A percentile compares a stretch with the other conserved stretches of the same genome.
These are phyloP conservation scores for Odontesthes bonariensis DNA, from an alignment of 2,113 vertebrate species.

Conservation along the genomic window DNA sequence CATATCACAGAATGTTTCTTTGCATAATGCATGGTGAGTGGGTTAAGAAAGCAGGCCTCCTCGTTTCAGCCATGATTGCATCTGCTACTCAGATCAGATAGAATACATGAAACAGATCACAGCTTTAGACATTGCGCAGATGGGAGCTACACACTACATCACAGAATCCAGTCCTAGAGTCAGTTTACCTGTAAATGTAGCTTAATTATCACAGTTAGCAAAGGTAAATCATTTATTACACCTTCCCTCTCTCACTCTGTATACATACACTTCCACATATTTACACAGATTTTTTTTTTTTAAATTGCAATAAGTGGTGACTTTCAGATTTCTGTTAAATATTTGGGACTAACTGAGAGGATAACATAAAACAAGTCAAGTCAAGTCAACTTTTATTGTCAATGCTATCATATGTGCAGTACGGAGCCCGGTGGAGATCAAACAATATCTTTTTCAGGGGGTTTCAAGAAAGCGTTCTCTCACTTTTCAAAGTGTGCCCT, in stretches of 20 bases:
- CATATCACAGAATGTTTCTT: conserved; percentile 19
- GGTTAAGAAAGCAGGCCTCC: conserved; percentile 8
- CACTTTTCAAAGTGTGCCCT: too few species aligned
- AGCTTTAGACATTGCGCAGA: conserved; percentile 5
- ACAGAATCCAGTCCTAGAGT: background rate
- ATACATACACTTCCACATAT: background rate
- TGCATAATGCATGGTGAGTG: conserved; percentile 23
- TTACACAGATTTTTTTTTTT: too few species aligned
- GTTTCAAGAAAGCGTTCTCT: too few species aligned
- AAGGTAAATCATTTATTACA: background rate
- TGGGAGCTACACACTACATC: background rate
- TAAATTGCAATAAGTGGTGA: too few species aligned
- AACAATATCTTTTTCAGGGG: too few species aligned
- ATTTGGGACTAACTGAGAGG: too few species aligned
- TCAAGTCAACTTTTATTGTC: too few species aligned
- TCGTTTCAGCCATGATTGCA: conserved; percentile 16
- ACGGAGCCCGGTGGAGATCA: too few species aligned
- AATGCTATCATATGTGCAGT: too few species aligned
- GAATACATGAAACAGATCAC: conserved; percentile 17
- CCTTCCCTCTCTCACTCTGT: too few species aligned
- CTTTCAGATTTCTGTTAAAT: too few species aligned
- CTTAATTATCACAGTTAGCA: background rate
- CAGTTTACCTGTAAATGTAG: conserved; percentile 4
- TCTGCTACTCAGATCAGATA: conserved; percentile 18
- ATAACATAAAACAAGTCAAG: too few species aligned